These are phyloP conservation scores for Paralinhomoeus sp. DNA, from an alignment of 2,888 invertebrate genomes.

Conservation along the genomic window DNA sequence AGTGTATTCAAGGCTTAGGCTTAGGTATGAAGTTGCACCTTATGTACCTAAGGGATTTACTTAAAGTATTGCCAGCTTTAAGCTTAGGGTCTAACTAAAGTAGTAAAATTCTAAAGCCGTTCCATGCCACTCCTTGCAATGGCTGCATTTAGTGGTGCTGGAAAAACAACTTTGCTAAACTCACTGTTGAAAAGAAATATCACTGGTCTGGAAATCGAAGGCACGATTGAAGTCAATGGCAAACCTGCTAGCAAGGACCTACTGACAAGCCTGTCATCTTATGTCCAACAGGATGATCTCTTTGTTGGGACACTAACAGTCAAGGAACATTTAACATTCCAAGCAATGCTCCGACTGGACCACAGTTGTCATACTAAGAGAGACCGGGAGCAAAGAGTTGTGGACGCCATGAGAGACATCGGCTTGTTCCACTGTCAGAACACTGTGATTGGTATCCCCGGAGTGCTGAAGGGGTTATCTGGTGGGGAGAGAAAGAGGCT, in stretches of 20 bases:
- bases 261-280: constrained; percentile 11
- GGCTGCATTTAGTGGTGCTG: constrained; percentile 61
- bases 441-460: constrained; percentile 66
- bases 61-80: no score
- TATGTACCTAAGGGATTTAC: no score
- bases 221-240: constrained; percentile 18
- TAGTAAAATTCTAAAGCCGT: no score
- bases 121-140: no score
- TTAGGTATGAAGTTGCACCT: no score
- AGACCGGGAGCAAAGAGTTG: no score
- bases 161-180: constrained; percentile 78
- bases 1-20: no score
- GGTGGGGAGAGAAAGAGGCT: constrained; percentile 41
- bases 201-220: constrained; percentile 20
- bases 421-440: constrained; percentile 68
- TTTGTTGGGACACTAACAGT: constrained; percentile 23
- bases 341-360: constrained; percentile 29
- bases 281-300: constrained; percentile 24
- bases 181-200: constrained; percentile 37
- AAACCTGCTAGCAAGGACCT: background rate
- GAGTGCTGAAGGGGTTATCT: constrained; percentile 47
- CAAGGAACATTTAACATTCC: constrained; percentile 20
- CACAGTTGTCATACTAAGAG: no score
- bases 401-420: constrained; percentile 33
- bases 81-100: no score